Evolutionary conservation across 2,888 invertebrate species (phyloP).

Genomic region (Synanthedon tipuliformis): DNA sequence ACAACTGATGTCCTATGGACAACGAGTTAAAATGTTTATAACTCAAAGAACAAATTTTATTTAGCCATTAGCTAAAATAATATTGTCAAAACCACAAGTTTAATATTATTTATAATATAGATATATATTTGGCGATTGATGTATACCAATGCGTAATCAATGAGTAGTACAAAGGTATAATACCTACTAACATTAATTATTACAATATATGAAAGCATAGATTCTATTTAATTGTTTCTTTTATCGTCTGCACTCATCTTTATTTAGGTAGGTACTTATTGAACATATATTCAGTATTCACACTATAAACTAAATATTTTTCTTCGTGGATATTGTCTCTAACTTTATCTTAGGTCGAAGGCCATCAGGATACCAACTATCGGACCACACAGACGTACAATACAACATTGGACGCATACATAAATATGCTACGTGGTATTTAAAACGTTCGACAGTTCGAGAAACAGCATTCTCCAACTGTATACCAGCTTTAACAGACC

Average conservation of each 20-base stretch:
- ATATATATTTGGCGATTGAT: too few relatives aligned
- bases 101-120: too few relatives aligned
- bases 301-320: conserved; percentile 45
- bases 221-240: too few relatives aligned
- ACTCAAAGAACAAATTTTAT: too few relatives aligned
- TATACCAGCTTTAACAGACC: conserved; percentile 8
- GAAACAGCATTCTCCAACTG: conserved; percentile 24
- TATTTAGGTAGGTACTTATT: background rate
- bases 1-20: too few relatives aligned
- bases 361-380: conserved; percentile 23
- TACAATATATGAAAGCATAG: too few relatives aligned
- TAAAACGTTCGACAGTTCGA: conserved; percentile 24
- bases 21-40: too few relatives aligned
- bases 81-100: too few relatives aligned
- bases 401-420: background rate
- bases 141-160: too few relatives aligned
- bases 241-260: background rate
- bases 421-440: conserved; percentile 20
- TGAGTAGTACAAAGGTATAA: too few relatives aligned
- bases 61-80: too few relatives aligned
- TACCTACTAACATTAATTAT: too few relatives aligned
- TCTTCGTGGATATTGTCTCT: conserved; percentile 26
- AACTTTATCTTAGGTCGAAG: conserved; percentile 51
- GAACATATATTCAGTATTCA: conserved; percentile 5
- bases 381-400: conserved; percentile 29